Conservation (phyloP, 2,888 invertebrate genomes). For the Drosophila atroscutellata region DNA sequence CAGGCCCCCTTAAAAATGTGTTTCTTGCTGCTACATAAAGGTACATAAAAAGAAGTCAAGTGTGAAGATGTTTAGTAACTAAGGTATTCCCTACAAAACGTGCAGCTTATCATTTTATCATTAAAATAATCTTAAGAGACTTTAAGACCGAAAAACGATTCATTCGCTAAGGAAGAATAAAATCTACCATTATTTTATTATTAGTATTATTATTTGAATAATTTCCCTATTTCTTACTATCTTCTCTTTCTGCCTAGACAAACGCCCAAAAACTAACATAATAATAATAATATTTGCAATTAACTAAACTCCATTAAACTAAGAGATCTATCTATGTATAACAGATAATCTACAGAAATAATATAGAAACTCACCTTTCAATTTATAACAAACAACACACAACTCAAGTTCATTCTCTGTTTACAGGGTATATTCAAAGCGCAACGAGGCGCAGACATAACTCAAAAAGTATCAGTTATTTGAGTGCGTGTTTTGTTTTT, state of each 20-base stretch:
- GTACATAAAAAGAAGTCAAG: background rate
- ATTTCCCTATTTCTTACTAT: background rate
- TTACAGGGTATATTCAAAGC: slow-evolving; percentile 21
- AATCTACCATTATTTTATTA: background rate
- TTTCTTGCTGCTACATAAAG: slow-evolving; percentile 2
- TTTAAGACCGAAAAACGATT: too few species aligned
- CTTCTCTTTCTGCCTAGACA: background rate
- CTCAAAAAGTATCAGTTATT: slow-evolving; percentile 47
- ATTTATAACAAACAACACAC: background rate
- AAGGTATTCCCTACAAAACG: slow-evolving; percentile 5
- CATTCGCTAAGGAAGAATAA: too few species aligned
- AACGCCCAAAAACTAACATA: background rate
- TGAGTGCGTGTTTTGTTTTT: slow-evolving; percentile 12
- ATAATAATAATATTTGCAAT: background rate
- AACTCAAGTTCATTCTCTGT: too few species aligned
- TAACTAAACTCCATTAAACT: background rate
- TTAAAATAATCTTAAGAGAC: background rate
- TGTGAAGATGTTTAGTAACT: background rate
- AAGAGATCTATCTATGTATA: background rate
- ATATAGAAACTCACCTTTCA: background rate
- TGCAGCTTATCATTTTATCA: background rate
- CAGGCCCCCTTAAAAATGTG: background rate
- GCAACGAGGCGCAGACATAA: slow-evolving; percentile 36
- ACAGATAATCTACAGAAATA: too few species aligned
- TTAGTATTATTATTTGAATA: too few species aligned